A percentile compares a stretch with the other conserved stretches of the same genome.
phyloP scores from a whole-genome alignment of 2,113 vertebrate species.

The Galbula dea region DNA sequence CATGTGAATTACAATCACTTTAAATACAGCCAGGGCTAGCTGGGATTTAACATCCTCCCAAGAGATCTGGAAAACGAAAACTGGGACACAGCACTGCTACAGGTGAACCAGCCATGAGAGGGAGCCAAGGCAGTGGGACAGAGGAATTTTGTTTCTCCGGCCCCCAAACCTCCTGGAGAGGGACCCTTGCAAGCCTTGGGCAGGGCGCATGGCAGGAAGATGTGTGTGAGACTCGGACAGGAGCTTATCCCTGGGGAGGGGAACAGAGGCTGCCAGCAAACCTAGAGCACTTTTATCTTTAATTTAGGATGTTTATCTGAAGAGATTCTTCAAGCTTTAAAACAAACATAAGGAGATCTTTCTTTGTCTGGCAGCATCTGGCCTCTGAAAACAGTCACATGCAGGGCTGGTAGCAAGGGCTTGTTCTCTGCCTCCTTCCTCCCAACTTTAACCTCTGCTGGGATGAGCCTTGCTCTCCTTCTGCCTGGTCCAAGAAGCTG shows the following conservation, averaged over 20 bases:
- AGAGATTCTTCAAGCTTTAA: conserved; percentile 57
- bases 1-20: conserved; percentile 71
- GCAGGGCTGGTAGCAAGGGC: not conserved
- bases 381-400: not conserved
- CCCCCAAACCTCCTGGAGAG: not conserved
- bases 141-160: not conserved
- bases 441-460: not conserved
- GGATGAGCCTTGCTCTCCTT: not conserved
- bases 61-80: conserved; percentile 44
- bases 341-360: conserved; percentile 49
- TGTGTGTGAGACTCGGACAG: not conserved
- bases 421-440: not conserved
- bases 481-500: not conserved
- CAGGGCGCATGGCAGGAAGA: not conserved
- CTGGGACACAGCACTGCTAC: not conserved
- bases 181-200: not conserved
- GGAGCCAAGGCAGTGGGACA: not conserved
- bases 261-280: not conserved
- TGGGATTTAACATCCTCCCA: conserved; percentile 59
- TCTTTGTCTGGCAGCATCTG: conserved; percentile 51
- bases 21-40: conserved; percentile 61
- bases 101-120: not conserved
- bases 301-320: conserved; percentile 65
- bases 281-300: conserved; percentile 52
- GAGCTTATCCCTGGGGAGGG: conserved; percentile 1